Base-by-base conservation (phyloP, 2,113 vertebrate genomes). In the Caranx melampygus region DNA sequence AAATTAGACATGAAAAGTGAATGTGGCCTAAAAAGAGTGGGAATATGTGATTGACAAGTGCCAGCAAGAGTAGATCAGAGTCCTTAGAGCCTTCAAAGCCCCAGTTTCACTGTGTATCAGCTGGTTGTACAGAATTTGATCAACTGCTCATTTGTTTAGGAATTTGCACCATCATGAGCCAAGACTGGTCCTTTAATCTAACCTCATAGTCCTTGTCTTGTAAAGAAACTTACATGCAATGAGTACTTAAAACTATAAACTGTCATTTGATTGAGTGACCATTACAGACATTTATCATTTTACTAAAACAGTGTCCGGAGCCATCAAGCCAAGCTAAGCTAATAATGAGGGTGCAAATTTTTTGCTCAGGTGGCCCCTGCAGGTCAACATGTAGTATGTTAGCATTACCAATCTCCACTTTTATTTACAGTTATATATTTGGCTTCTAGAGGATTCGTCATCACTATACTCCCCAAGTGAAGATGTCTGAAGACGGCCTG, bases 371-470 rank as follows among this genome's bases (percentile, higher is more conserved):
- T 3, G 47, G 35, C 33, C 33, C 8, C 1, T 0, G 12, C 49
- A 54, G 64, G 44, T 68, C 47, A n/a, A 10, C n/a, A 18, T 35
- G 31, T n/a, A 58, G 45, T 64, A 14, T 61, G 44, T 54, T 15
- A 42, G 3, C 16, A 18, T 66, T 57, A 33, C 18, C 12, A 54
- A 3, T 15, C 11, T 6, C 61, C 33, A 37, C n/a, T 72, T 68
- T 31, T 67, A 66, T 75, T 75, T 49, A 55, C 31, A 14, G 18
- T 42, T 71, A 73, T 6, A 79, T 71, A 70, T 74, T 72, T 72
- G 61, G 11, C 31, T 57, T 72, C 16, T 2, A 33, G 40, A 44
- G n/a, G 62, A 34, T 81, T 40, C 21, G 10, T 69, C n/a, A 44
- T 69, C 63, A 69, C 78, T 64, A 63, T 61, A 37, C 40, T 81